Conservation (phyloP, 2,888 invertebrate species). For the Sphaerophoria rueppellii region DNA sequence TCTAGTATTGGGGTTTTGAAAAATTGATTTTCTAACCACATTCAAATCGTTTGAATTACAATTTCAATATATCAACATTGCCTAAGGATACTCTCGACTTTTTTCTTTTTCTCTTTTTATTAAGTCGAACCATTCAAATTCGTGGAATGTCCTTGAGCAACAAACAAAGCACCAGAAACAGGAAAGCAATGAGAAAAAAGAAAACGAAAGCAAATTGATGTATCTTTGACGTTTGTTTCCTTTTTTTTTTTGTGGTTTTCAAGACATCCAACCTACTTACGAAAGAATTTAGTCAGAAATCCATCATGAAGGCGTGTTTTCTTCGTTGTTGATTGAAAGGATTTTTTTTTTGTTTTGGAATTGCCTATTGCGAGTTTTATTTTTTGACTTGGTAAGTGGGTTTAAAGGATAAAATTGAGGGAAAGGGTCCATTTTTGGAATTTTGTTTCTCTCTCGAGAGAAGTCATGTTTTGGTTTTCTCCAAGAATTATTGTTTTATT, state of each 20-base stretch:
- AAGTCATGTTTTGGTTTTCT: too few relatives aligned
- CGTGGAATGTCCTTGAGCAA: constrained; percentile 14
- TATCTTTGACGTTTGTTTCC: constrained; percentile 28
- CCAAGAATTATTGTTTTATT: too few relatives aligned
- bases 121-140: constrained; percentile 6
- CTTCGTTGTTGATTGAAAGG: not conserved
- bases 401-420: too few relatives aligned
- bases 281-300: constrained; percentile 12
- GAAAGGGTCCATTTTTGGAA: too few relatives aligned
- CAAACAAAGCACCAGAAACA: not conserved
- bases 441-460: too few relatives aligned
- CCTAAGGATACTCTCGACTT: constrained; percentile 11
- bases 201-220: constrained; percentile 24
- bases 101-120: not conserved
- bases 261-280: not conserved
- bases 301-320: constrained; percentile 12
- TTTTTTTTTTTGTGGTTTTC: not conserved
- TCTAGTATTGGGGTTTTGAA: constrained; percentile 10
- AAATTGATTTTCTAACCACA: constrained; percentile 45
- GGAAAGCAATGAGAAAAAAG: not conserved
- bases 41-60: constrained; percentile 42
- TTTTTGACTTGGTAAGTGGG: not conserved
- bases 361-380: not conserved
- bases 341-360: not conserved
- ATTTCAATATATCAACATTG: constrained; percentile 40